Conservation (phyloP, 2,113 vertebrate species). For the Chlorodrepanis virens region DNA sequence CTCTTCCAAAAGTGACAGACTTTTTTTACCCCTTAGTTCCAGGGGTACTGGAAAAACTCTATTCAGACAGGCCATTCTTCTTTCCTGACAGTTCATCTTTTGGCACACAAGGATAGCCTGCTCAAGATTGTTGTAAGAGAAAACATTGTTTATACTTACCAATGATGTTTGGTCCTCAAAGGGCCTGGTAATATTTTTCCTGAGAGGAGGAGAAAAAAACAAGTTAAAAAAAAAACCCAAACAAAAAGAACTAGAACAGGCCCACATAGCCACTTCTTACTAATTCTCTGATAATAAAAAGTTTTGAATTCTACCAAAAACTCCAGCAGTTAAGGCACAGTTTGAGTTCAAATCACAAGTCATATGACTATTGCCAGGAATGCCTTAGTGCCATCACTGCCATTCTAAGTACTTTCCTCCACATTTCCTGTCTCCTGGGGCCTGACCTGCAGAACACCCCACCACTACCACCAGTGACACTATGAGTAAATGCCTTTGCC, state of each 20-base stretch:
- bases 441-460: not conserved
- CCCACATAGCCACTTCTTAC: not conserved
- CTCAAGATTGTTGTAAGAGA: not conserved
- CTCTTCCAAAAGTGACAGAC: not conserved
- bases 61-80: not conserved
- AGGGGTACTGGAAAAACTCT: not conserved
- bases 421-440: not conserved
- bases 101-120: not conserved
- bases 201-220: constrained; percentile 13
- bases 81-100: not conserved
- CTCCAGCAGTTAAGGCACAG: not conserved
- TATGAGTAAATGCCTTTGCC: not conserved
- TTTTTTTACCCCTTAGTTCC: not conserved
- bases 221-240: not conserved
- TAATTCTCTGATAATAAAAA: not conserved
- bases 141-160: constrained; percentile 69
- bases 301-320: not conserved
- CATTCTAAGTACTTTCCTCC: not conserved
- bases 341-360: not conserved
- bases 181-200: constrained; percentile 94
- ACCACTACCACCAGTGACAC: not conserved
- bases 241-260: not conserved
- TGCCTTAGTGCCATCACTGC: accelerated
- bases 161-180: constrained; percentile 96
- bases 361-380: not conserved